Percentiles rank a stretch among this genome's conserved stretches.
Conservation (phyloP, 2,113 vertebrate genomes). For the Amphiprion percula region DNA sequence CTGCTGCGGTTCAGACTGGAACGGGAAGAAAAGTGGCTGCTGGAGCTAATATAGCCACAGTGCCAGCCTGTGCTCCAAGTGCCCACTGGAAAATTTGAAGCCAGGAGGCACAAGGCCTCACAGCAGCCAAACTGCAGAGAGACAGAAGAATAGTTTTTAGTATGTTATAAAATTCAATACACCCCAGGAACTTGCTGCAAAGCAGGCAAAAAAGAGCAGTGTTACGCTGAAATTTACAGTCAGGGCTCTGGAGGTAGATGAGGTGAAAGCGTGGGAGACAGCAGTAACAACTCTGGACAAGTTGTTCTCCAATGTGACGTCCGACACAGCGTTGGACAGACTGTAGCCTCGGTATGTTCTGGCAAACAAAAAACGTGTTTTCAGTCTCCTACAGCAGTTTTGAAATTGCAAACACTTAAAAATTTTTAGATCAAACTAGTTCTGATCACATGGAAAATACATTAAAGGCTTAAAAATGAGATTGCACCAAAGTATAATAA, state of each 20-base stretch:
- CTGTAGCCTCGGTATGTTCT: conserved; percentile 96
- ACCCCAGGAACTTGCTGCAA: not conserved
- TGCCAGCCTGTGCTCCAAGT: conserved; percentile 96
- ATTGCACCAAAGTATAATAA: no score
- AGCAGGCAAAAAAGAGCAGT: not conserved
- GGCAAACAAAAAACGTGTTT: not conserved
- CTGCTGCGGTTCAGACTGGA: conserved; percentile 68
- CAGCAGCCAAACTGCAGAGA: conserved; percentile 94
- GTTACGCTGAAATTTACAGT: conserved; percentile 84
- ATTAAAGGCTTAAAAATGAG: no score
- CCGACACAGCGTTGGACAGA: conserved; percentile 87
- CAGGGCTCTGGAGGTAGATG: conserved; percentile 92
- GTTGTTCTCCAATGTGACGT: conserved; percentile 95
- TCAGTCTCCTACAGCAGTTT: no score
- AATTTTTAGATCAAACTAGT: no score
- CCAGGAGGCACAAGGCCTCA: conserved; percentile 94
- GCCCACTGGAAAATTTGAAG: conserved; percentile 90
- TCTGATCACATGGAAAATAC: no score
- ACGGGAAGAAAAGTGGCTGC: conserved; percentile 56
- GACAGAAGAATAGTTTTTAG: not conserved
- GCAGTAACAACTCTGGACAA: conserved; percentile 92
- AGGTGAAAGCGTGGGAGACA: conserved; percentile 90
- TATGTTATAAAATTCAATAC: not conserved
- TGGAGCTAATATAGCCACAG: conserved; percentile 89
- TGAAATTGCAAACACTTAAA: no score